A percentile compares a stretch with the other conserved stretches of the same genome.
phyloP scores from a whole-genome alignment of 1,140 invertebrate genomes.

The Paralvinella palmiformis region DNA sequence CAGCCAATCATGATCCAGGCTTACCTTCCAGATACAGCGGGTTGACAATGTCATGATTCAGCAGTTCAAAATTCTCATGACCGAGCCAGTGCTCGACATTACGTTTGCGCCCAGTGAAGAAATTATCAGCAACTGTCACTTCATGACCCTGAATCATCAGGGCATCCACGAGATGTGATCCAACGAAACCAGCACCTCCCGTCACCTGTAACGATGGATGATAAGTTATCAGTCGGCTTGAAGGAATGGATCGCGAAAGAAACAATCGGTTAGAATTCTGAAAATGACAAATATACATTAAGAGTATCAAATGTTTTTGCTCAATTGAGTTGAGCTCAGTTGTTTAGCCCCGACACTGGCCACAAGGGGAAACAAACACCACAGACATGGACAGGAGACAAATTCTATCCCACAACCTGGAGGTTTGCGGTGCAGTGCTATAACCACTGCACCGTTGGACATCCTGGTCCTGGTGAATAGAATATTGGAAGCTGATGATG shows the following conservation, averaged over 20 bases:
- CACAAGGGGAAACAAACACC: neutral
- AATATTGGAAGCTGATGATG: too few relatives aligned
- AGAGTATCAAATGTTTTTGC: neutral
- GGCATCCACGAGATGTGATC: conserved; percentile 92
- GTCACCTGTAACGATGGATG: conserved; percentile 62
- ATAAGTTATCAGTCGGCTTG: neutral
- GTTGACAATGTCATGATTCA: conserved; percentile 98
- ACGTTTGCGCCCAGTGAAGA: conserved; percentile 92
- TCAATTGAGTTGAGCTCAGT: neutral
- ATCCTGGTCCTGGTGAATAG: too few relatives aligned
- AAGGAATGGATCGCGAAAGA: neutral
- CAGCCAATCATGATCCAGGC: too few relatives aligned
- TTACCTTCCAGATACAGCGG: conserved; percentile 93
- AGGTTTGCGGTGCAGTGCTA: too few relatives aligned
- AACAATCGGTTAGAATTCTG: neutral
- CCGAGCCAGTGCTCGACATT: conserved; percentile 99
- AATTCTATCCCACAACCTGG: too few relatives aligned
- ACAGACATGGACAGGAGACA: too few relatives aligned
- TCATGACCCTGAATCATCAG: conserved; percentile 96
- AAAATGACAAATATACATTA: conserved; percentile 6
- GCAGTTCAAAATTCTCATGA: conserved; percentile 97
- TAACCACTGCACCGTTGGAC: too few relatives aligned
- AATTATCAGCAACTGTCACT: conserved; percentile 97
- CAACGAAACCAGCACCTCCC: conserved; percentile 98
- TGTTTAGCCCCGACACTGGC: neutral